Evolutionary conservation across 2,797 vertebrate species (phyloP), one percentile per base, ranked within the genome.

Genomic region (Diplodus sargus): DNA sequence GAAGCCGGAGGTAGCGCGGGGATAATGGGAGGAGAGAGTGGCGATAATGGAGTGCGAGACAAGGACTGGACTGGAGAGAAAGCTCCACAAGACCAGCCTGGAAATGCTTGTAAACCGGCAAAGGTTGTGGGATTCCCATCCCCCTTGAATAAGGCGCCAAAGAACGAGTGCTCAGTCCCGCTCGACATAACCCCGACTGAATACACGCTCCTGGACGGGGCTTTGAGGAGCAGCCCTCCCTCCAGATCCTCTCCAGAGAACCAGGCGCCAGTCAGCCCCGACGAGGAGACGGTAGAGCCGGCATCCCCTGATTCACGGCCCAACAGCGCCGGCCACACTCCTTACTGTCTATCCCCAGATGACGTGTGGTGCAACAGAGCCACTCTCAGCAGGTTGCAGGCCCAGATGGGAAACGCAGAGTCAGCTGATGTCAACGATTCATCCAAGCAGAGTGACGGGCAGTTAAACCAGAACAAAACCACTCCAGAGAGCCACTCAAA

Each of bases 211-310:
- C 89, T 95, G 15, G 91, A 96, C 0, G 95, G 95, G 23, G 92
- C 93, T 66, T 87, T 95, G 81, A 94, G 89, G 70, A 91, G 91
- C 76, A 95, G 92, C 69, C 84, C 91, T 39, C 90, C 90, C 2
- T 93, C 92, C 0, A 76, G 90, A 76, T 79, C 91, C 2, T 92
- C 92, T 52, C 88, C 87, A 3, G 92, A 93, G 15, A 96, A 96
- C 73, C 96, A 96, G 5, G 91, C 88, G 2, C 94, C 93, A 0
- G 87, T 92, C 72, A 97, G 96, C 89, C 95, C 93, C 0, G 96
- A 96, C 1, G 97, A 97, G 84, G 96, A 95, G 77, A 96, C 96
- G 0, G 89, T 97, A 9, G 97, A 96, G 85, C 93, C 95, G 39
- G 92, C 90, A 51, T 95, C 96, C 1, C 92, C 95, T 0, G 93